A percentile compares a stretch with the other conserved stretches of the same genome.
Conservation (phyloP, 2,113 vertebrate species). For the Chaetodon trifascialis region DNA sequence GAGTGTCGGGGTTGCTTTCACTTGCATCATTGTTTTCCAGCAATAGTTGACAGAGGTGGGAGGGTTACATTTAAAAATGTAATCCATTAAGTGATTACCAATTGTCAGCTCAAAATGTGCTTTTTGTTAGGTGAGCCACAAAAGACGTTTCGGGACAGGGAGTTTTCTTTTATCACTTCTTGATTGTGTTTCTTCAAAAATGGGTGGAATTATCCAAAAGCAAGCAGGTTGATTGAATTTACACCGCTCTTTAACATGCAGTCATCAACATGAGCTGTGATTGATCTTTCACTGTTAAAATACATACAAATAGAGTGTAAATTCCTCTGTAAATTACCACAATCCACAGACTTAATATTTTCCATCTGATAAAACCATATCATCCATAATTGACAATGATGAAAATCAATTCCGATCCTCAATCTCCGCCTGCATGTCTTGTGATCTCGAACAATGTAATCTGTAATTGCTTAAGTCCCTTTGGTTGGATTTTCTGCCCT, state of each 20-base stretch:
- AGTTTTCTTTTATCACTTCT: constrained; percentile 6
- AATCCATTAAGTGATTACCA: constrained; percentile 60
- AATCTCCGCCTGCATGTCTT: constrained; percentile 10
- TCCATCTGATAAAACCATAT: neutral
- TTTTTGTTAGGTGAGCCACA: constrained; percentile 24
- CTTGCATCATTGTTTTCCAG: constrained; percentile 70
- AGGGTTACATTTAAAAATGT: constrained; percentile 51
- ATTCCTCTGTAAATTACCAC: neutral
- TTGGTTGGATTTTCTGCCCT: constrained; percentile 24
- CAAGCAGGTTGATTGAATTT: neutral
- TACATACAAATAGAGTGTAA: neutral
- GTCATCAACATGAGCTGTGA: neutral
- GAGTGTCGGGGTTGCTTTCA: constrained; percentile 57
- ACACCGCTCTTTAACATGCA: neutral
- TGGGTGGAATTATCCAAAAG: neutral
- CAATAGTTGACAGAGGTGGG: constrained; percentile 53
- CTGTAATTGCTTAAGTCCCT: neutral
- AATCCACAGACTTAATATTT: neutral
- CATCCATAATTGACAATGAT: neutral
- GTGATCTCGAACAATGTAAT: constrained; percentile 4
- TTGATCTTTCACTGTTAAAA: neutral
- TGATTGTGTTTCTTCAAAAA: neutral
- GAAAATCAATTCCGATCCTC: neutral
- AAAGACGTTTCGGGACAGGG: constrained; percentile 3
- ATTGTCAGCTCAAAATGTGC: constrained; percentile 13